Conservation (phyloP, 2,797 vertebrate species). For the Pipistrellus pipistrellus region DNA sequence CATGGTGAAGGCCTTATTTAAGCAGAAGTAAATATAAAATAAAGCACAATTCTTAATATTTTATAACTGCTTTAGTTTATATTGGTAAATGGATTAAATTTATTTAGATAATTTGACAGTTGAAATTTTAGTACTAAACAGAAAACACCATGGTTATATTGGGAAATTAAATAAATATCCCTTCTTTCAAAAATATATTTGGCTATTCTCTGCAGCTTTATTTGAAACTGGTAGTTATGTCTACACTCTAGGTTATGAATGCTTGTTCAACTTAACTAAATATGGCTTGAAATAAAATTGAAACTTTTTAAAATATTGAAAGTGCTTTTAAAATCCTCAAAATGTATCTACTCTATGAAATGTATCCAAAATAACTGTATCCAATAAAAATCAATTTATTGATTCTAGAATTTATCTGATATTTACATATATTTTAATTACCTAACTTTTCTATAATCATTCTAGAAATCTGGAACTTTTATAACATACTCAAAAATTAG, state of each 20-base stretch:
- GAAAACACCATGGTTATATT: neutral
- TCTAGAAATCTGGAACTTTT: neutral
- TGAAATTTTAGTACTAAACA: neutral
- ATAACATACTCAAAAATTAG: neutral
- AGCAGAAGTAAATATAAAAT: neutral
- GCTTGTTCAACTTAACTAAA: slow-evolving; percentile 3
- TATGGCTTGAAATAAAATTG: neutral
- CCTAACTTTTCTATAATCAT: neutral
- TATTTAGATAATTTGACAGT: neutral
- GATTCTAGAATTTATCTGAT: neutral
- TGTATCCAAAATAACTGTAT: neutral
- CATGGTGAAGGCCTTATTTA: neutral
- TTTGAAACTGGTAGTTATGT: neutral
- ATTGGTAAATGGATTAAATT: neutral
- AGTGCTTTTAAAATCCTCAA: slow-evolving; percentile 1
- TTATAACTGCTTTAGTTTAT: neutral
- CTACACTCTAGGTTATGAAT: neutral
- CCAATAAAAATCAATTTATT: neutral
- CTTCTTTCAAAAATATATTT: neutral
- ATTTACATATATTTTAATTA: neutral
- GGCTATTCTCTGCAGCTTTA: neutral
- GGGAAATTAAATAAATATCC: neutral
- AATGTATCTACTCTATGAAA: neutral
- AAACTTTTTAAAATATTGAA: neutral
- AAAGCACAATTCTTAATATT: neutral